Conservation (phyloP, 1,140 invertebrate species). For the Manduca sexta region DNA sequence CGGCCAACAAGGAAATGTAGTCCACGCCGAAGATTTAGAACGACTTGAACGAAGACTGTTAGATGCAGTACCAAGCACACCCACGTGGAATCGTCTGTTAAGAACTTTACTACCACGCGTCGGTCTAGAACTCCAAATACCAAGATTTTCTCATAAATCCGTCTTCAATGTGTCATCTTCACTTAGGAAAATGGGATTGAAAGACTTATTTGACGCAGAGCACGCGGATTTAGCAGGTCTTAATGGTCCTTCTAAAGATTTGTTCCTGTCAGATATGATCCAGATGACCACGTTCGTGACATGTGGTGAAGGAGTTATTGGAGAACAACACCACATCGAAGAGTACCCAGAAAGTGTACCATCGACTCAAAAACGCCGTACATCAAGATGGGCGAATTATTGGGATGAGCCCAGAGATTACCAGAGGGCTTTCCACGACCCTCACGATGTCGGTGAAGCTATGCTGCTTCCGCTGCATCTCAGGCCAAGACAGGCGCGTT, state of each 20-base stretch:
- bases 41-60: constrained; percentile 80
- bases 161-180: constrained; percentile 85
- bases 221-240: constrained; percentile 86
- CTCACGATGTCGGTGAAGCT: constrained; percentile 76
- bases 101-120: constrained; percentile 81
- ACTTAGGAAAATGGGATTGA: constrained; percentile 84
- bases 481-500: constrained; percentile 79
- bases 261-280: constrained; percentile 86
- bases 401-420: constrained; percentile 71
- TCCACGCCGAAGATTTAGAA: constrained; percentile 83
- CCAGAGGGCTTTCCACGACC: constrained; percentile 77
- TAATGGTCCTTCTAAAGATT: constrained; percentile 81
- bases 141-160: constrained; percentile 86
- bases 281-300: constrained; percentile 85
- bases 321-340: constrained; percentile 83
- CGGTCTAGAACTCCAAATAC: constrained; percentile 85
- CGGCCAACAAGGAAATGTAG: constrained; percentile 82
- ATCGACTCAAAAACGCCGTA: constrained; percentile 40
- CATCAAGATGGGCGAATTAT: constrained; percentile 49
- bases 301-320: constrained; percentile 82
- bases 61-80: constrained; percentile 77
- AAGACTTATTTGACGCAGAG: constrained; percentile 81
- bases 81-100: constrained; percentile 82
- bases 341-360: constrained; percentile 81
- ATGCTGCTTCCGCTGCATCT: constrained; percentile 78